phyloP scores from a whole-genome alignment of 2,113 vertebrate genomes.

The Macaca nemestrina region DNA sequence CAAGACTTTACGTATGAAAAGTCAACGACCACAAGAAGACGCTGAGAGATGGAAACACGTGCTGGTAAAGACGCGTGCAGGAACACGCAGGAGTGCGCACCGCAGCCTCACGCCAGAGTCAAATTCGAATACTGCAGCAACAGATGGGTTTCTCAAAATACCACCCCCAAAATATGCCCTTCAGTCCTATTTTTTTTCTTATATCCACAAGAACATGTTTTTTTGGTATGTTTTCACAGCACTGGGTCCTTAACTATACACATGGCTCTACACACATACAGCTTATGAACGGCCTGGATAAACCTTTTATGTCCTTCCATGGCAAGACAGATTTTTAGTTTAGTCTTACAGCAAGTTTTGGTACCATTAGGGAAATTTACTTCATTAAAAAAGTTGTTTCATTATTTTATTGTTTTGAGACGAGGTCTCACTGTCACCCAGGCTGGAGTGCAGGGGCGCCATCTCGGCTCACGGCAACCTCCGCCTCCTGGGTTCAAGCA shows the following conservation, averaged over 20 bases:
- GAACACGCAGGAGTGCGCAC: fast-evolving
- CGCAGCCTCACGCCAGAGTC: background rate
- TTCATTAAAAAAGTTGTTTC: background rate
- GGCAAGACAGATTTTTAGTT: background rate
- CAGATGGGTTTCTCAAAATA: background rate
- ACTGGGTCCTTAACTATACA: background rate
- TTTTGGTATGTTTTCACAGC: background rate
- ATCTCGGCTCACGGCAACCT: too few species aligned
- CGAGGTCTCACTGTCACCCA: too few species aligned
- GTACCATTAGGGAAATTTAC: background rate
- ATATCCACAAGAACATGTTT: background rate
- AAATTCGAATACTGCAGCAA: background rate
- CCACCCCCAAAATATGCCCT: background rate
- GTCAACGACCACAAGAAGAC: background rate
- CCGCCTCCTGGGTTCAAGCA: too few species aligned
- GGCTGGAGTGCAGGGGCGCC: too few species aligned
- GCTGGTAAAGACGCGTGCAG: background rate
- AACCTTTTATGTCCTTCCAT: background rate
- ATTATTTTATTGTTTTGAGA: background rate
- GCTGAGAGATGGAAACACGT: too few species aligned
- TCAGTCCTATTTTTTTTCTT: background rate
- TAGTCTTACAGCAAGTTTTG: background rate
- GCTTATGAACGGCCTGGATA: background rate
- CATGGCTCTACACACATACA: too few species aligned
- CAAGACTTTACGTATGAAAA: background rate